phyloP scores from a whole-genome alignment of 1,140 invertebrate genomes.

The Drosophila rufa region DNA sequence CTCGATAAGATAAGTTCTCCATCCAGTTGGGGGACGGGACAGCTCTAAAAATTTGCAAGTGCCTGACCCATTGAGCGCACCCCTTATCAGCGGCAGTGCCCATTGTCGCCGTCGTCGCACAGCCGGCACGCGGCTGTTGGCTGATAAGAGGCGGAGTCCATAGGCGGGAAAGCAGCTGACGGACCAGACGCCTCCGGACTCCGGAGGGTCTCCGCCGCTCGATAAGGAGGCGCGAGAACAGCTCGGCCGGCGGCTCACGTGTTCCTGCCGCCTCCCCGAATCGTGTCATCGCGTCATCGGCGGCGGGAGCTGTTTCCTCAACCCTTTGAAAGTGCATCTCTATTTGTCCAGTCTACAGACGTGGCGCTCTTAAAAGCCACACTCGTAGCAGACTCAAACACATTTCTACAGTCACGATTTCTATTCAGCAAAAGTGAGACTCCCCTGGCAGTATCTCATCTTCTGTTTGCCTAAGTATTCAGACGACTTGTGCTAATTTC shows the following conservation, averaged over 20 bases:
- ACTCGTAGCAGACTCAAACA: constrained; percentile 4
- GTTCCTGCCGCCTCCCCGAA: constrained; percentile 46
- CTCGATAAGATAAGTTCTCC: constrained; percentile 43
- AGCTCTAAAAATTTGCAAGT: constrained; percentile 54
- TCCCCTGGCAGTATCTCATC: constrained; percentile 18
- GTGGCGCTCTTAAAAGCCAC: constrained; percentile 7
- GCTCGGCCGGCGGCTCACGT: constrained; percentile 51
- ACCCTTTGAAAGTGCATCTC: constrained; percentile 31
- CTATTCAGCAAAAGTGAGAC: constrained; percentile 36
- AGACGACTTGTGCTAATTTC: constrained; percentile 77
- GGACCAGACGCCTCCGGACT: constrained; percentile 53
- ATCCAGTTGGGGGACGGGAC: constrained; percentile 23
- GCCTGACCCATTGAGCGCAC: constrained; percentile 53
- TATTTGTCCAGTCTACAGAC: constrained; percentile 33
- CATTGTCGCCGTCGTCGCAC: constrained; percentile 27
- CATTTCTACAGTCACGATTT: constrained; percentile 51
- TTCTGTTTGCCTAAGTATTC: constrained; percentile 71
- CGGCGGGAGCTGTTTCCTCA: constrained; percentile 21
- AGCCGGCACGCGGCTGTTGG: constrained; percentile 65
- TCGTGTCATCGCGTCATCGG: not conserved
- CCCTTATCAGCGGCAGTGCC: constrained; percentile 45
- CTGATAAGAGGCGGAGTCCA: constrained; percentile 52
- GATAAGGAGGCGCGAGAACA: constrained; percentile 35
- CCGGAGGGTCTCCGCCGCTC: constrained; percentile 28
- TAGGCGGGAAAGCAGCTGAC: constrained; percentile 35